Evolutionary conservation across 2,797 vertebrate species (phyloP).

Genomic region (Ciconia nigra): DNA sequence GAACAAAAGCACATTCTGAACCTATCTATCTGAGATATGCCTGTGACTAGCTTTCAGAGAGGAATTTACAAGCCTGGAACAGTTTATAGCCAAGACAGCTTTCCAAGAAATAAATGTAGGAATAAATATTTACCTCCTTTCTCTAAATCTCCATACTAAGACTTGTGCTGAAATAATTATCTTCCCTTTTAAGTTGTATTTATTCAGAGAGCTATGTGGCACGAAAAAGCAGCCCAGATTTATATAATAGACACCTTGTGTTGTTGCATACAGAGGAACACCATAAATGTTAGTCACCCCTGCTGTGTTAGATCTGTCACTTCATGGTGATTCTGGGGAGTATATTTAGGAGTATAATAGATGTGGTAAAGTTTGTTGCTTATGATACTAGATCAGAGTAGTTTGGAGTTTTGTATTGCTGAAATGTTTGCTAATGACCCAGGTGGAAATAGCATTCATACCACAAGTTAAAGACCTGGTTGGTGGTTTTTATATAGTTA

Average conservation of each 20-base stretch:
- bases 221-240: not conserved
- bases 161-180: conserved; percentile 14
- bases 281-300: not conserved
- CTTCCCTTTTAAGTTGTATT: conserved; percentile 26
- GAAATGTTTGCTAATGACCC: conserved; percentile 3
- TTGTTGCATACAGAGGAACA: not conserved
- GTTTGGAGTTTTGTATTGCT: not conserved
- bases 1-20: not conserved
- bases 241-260: not conserved
- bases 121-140: conserved; percentile 25
- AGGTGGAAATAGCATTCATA: conserved; percentile 28
- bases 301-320: not conserved
- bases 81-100: not conserved
- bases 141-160: not conserved
- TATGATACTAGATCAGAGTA: not conserved
- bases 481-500: not conserved
- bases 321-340: not conserved
- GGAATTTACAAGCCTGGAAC: conserved; percentile 22
- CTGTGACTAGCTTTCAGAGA: not conserved
- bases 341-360: not conserved
- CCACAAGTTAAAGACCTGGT: not conserved
- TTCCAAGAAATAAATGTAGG: conserved; percentile 39
- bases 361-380: not conserved
- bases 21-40: not conserved
- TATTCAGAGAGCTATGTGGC: not conserved